A percentile compares a stretch with the other conserved stretches of the same genome.
Conservation (phyloP, 2,113 vertebrate genomes). For the Daubentonia madagascariensis region DNA sequence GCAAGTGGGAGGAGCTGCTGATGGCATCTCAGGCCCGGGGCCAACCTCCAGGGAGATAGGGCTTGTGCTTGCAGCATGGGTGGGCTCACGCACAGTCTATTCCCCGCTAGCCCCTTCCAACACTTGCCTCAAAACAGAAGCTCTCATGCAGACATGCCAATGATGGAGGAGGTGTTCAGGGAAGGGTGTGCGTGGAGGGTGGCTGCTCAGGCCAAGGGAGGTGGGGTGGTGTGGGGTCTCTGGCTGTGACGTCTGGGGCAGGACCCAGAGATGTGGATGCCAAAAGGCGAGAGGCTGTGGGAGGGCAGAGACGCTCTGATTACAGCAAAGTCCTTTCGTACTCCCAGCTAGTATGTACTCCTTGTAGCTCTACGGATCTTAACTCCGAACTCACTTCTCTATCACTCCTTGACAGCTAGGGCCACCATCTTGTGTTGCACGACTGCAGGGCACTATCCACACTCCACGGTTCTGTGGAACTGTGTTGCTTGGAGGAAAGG, state of each 20-base stretch:
- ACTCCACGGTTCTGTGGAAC: too few species aligned
- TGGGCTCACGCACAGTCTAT: neutral
- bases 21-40: neutral
- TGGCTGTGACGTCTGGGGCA: neutral
- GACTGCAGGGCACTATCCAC: neutral
- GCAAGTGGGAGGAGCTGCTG: neutral
- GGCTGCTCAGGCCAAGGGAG: neutral
- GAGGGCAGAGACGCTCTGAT: neutral
- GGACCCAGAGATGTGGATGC: neutral
- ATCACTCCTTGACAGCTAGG: neutral
- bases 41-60: neutral
- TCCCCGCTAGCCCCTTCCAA: neutral
- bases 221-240: neutral
- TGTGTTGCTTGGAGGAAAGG: neutral
- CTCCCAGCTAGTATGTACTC: neutral
- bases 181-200: rapidly evolving
- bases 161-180: neutral
- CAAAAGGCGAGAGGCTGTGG: neutral
- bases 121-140: neutral
- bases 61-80: neutral
- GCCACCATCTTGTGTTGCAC: neutral
- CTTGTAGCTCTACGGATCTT: neutral
- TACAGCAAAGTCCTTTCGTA: neutral
- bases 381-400: neutral
- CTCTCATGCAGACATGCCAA: neutral